Base-by-base conservation (phyloP, 2,113 vertebrate genomes). In the Apteryx mantelli region DNA sequence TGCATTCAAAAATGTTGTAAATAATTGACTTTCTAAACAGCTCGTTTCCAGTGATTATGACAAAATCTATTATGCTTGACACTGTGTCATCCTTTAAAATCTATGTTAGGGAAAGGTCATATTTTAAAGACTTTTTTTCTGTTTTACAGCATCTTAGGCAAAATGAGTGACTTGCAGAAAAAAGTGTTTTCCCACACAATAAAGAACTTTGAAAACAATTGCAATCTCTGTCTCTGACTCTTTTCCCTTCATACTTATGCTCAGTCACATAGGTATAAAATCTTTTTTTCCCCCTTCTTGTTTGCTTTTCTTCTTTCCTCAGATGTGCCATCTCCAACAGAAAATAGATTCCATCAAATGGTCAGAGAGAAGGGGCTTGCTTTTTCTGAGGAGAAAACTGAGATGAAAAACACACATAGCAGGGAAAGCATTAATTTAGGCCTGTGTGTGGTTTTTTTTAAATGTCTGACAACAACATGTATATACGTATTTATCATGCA, bases 231-330 rank as follows among this genome's bases (percentile, higher is more conserved):
- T 91, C 82, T 95, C 71, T 96, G 68, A 40, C 64, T 97, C 93
- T 97, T 95, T 68, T 96, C 53, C 87, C 88, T 94, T 95, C 71
- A 60, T 38, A 73, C 14, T 92, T 94, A 60, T 68, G 81, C 79
- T 91, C 65, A 89, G 66, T 95, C 95, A 82, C 16, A 5, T 85
- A 92, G 68, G 18, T 55, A 63, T 50, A 83, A 89, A 82, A 79
- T 5, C 17, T n/a, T 87, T 91, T 85, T 86, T 81, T 60, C 82
- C 76, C 58, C 7, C 8, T 81, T 70, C 16, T 1, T 42, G 4
- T 6, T 79, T 81, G 50, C 86, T 66, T 80, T 63, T 75, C 25
- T 60, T 89, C 34, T 86, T 38, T 48, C 66, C 28, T 83, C 70
- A 64, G 89, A 83, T 36, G 53, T 91, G 30, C 32, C 50, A 4